Percentiles rank a stretch among this genome's conserved stretches.
Conservation (phyloP, 2,113 vertebrate genomes). For the Osmerus eperlanus region DNA sequence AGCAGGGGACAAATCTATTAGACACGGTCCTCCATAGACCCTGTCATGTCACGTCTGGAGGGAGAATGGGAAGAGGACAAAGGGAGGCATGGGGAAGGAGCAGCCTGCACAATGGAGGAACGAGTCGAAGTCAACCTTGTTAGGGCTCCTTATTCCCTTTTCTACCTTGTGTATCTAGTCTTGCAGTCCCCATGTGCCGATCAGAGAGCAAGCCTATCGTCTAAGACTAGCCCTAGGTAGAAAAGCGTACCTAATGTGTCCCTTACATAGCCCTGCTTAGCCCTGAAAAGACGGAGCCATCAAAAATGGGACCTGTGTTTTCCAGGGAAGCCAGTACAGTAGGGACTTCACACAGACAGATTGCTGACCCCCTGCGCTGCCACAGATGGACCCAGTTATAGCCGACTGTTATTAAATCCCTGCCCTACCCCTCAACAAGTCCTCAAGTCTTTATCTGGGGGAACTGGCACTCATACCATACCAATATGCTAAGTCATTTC, state of each 20-base stretch:
- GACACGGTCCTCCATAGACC: conserved; percentile 41
- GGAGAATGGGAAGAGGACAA: neutral
- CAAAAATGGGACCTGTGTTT: no score
- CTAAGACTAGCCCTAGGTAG: no score
- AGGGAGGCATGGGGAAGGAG: neutral
- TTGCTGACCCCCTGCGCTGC: conserved; percentile 51
- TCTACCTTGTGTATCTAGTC: conserved; percentile 3
- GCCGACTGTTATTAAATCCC: conserved; percentile 49
- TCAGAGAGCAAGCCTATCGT: no score
- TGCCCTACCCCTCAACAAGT: conserved; percentile 21
- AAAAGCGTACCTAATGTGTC: no score
- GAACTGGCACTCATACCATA: neutral
- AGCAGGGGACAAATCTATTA: conserved; percentile 43
- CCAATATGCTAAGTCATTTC: neutral
- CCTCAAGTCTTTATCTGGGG: neutral
- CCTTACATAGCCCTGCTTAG: no score
- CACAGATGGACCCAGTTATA: conserved; percentile 58
- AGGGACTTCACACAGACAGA: conserved; percentile 33
- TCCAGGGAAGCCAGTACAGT: no score
- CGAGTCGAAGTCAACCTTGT: neutral
- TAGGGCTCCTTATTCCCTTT: neutral
- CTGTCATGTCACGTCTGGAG: conserved; percentile 40
- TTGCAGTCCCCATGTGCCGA: conserved; percentile 11
- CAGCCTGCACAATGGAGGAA: neutral
- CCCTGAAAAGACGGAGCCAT: no score